Percentiles rank a stretch among this genome's conserved stretches.
These are phyloP conservation scores for Lydus trimaculatus DNA, from an alignment of 2,888 invertebrate species.

Conservation along the genomic window DNA sequence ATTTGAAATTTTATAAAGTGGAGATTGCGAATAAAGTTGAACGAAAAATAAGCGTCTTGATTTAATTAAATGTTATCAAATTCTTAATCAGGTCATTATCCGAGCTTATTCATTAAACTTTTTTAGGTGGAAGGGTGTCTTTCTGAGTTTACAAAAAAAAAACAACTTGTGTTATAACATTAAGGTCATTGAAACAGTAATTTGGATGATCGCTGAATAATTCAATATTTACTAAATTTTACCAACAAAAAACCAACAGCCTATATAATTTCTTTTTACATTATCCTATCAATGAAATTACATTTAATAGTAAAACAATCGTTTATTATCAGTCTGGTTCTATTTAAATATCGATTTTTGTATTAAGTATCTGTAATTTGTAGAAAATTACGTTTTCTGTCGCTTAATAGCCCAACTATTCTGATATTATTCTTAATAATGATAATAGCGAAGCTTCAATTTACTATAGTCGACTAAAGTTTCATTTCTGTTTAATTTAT, in stretches of 20 bases:
- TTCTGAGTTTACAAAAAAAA: too few relatives aligned
- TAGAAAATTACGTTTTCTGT: neutral
- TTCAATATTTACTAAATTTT: neutral
- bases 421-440: neutral
- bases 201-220: neutral
- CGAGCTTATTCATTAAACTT: too few relatives aligned
- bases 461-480: neutral
- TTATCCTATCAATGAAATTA: neutral
- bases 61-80: too few relatives aligned
- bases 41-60: too few relatives aligned
- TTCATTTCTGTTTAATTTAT: neutral
- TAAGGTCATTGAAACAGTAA: neutral
- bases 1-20: too few relatives aligned
- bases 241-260: neutral
- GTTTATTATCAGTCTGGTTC: neutral
- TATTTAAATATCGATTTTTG: neutral
- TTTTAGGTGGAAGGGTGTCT: too few relatives aligned
- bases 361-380: neutral
- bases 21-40: too few relatives aligned
- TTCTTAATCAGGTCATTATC: too few relatives aligned
- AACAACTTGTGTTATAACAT: neutral
- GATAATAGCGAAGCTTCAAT: neutral
- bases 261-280: neutral
- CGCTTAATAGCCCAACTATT: neutral
- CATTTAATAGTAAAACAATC: neutral